Conservation (phyloP, 2,888 invertebrate species). For the Odiellus spinosus region DNA sequence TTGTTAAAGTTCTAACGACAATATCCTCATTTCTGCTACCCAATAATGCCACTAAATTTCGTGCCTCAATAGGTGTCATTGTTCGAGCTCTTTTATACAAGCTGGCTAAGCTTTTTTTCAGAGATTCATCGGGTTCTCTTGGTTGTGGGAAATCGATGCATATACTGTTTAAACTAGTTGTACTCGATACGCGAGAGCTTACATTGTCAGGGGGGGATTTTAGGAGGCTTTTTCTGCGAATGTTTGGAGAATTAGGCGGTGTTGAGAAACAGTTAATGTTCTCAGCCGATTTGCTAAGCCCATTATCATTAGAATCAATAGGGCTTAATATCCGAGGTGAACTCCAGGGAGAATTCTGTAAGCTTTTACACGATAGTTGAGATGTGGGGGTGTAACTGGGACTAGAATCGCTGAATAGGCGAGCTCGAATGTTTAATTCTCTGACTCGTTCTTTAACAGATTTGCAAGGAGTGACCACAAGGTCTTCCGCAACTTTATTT, state of each 20-base stretch:
- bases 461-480: slow-evolving; percentile 3
- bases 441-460: slow-evolving; percentile 34
- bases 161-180: slow-evolving; percentile 10
- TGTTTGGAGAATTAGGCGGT: slow-evolving; percentile 26
- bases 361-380: slow-evolving; percentile 18
- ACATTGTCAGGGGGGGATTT: slow-evolving; percentile 1
- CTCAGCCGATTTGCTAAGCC: slow-evolving; percentile 33
- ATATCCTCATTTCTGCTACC: slow-evolving; percentile 35
- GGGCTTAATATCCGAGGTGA: slow-evolving; percentile 35
- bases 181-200: background rate
- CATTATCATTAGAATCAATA: slow-evolving; percentile 31
- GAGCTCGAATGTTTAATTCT: slow-evolving; percentile 34
- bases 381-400: slow-evolving; percentile 17
- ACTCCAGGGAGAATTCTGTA: slow-evolving; percentile 35
- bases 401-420: slow-evolving; percentile 34
- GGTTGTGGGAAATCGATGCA: slow-evolving; percentile 8
- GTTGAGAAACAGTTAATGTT: slow-evolving; percentile 22
- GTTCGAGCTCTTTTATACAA: slow-evolving; percentile 25
- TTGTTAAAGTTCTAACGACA: slow-evolving; percentile 35
- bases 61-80: slow-evolving; percentile 33
- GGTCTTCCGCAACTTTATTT: slow-evolving; percentile 3
- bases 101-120: slow-evolving; percentile 14
- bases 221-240: slow-evolving; percentile 4
- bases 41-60: slow-evolving; percentile 34
- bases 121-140: background rate